A percentile compares a stretch with the other conserved stretches of the same genome.
Evolutionary conservation across 1,140 invertebrate genomes (phyloP).

Genomic region (Nephila pilipes): DNA sequence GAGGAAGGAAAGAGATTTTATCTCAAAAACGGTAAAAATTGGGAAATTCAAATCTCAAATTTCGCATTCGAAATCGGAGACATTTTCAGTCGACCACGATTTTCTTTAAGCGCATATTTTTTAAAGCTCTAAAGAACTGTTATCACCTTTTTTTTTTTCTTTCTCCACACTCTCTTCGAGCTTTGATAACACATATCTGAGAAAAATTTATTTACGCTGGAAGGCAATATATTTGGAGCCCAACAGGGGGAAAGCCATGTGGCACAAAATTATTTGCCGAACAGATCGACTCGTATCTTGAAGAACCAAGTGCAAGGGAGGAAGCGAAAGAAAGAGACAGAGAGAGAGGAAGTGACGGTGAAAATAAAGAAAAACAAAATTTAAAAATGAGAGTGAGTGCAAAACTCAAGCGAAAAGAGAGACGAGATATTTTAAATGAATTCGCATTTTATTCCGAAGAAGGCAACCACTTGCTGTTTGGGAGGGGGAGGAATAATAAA

Average conservation of each 20-base stretch:
- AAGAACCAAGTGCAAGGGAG: not conserved
- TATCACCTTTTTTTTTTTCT: conserved; percentile 34
- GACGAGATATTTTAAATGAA: conserved; percentile 54
- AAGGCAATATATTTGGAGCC: conserved; percentile 70
- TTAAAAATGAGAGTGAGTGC: not conserved
- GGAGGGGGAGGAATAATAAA: not conserved
- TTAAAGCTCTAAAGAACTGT: conserved; percentile 53
- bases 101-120: conserved; percentile 61
- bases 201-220: conserved; percentile 74
- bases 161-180: conserved; percentile 61
- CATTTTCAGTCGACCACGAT: conserved; percentile 22
- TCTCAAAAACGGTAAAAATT: not conserved
- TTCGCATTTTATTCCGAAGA: conserved; percentile 20
- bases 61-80: conserved; percentile 64
- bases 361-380: conserved; percentile 5
- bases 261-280: conserved; percentile 70
- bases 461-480: not conserved
- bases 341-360: not conserved
- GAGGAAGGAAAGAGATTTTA: conserved; percentile 12
- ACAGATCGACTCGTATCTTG: conserved; percentile 60
- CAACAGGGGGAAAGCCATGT: conserved; percentile 48
- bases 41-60: conserved; percentile 51
- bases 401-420: conserved; percentile 43
- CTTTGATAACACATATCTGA: conserved; percentile 69
- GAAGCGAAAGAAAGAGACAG: not conserved